These are phyloP conservation scores for Eleutherodactylus coqui DNA, from an alignment of 2,797 vertebrate species.

Conservation along the genomic window DNA sequence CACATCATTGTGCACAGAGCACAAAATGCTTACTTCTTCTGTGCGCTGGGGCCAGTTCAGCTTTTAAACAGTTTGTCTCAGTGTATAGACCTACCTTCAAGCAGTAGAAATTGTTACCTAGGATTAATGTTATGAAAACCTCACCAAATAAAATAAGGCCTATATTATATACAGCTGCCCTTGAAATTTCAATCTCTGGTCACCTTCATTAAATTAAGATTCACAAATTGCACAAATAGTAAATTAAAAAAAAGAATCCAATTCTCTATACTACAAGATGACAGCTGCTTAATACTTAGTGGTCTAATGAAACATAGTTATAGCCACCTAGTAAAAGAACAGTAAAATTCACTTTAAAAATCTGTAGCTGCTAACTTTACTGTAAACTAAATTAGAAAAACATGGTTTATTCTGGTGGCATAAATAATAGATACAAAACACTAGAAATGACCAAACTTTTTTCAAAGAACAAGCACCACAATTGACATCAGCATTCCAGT, in stretches of 20 bases:
- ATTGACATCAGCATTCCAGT: slow-evolving; percentile 78
- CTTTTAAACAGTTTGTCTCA: slow-evolving; percentile 55
- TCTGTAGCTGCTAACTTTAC: slow-evolving; percentile 75
- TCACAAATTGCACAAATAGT: slow-evolving; percentile 84
- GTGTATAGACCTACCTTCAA: slow-evolving; percentile 71
- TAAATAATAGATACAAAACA: slow-evolving; percentile 77
- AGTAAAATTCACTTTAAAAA: slow-evolving; percentile 79
- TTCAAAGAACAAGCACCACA: slow-evolving; percentile 83
- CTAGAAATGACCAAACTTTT: slow-evolving; percentile 80
- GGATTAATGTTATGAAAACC: slow-evolving; percentile 68
- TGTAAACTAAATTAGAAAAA: slow-evolving; percentile 79
- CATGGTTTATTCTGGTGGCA: slow-evolving; percentile 72
- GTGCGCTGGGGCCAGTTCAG: background rate
- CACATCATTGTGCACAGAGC: background rate
- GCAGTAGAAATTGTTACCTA: slow-evolving; percentile 71
- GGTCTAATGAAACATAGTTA: slow-evolving; percentile 78
- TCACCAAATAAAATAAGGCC: slow-evolving; percentile 76
- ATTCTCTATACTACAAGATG: slow-evolving; percentile 78
- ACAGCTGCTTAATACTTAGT: slow-evolving; percentile 85
- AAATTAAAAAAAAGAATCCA: slow-evolving; percentile 76
- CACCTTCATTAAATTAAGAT: slow-evolving; percentile 80
- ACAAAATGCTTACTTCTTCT: slow-evolving; percentile 14
- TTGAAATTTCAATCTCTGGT: slow-evolving; percentile 75
- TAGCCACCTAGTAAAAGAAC: slow-evolving; percentile 70
- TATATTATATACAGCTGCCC: slow-evolving; percentile 79